Evolutionary conservation across 2,113 vertebrate genomes (phyloP).

Genomic region (Pelusios castaneus): DNA sequence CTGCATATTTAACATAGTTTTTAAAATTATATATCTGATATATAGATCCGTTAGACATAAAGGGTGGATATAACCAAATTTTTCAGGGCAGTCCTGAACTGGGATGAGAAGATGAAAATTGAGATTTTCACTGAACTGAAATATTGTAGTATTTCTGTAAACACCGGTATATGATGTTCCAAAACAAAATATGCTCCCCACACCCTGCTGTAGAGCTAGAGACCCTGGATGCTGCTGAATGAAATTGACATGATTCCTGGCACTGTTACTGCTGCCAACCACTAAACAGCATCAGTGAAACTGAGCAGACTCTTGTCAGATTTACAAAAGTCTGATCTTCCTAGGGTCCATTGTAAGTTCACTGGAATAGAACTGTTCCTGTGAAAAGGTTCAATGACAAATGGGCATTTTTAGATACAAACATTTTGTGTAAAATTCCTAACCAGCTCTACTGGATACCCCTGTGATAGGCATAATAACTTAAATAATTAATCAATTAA

Average conservation of each 20-base stretch:
- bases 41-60: accelerated
- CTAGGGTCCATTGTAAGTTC: neutral
- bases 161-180: neutral
- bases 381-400: neutral
- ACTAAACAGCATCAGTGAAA: neutral
- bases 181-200: neutral
- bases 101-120: neutral
- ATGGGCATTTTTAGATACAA: neutral
- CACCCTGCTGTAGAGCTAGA: neutral
- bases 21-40: neutral
- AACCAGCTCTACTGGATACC: accelerated
- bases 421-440: neutral
- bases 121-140: neutral
- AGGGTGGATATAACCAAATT: neutral
- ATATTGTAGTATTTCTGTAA: neutral
- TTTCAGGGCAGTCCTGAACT: neutral
- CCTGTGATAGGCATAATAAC: neutral
- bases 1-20: neutral
- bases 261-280: neutral
- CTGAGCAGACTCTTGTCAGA: neutral
- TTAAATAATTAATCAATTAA: neutral
- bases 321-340: neutral
- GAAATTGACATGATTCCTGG: neutral
- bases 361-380: neutral
- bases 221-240: neutral